phyloP scores from a whole-genome alignment of 1,140 invertebrate species.

The Drosophila pallidifrons region DNA sequence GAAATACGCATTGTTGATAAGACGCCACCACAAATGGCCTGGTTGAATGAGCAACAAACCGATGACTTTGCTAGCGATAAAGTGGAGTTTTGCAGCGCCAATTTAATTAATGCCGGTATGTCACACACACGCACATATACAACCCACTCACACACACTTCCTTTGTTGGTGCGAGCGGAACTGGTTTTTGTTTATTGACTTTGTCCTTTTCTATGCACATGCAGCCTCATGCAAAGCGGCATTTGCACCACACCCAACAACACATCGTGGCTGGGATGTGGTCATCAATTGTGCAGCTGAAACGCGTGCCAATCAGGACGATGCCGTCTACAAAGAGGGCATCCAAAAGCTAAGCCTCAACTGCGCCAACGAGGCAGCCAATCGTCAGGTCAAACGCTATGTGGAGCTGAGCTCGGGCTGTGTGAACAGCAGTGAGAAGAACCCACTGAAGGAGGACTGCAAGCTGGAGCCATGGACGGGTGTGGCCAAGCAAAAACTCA shows the following conservation, averaged over 20 bases:
- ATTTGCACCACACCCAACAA: constrained; percentile 87
- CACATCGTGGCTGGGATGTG: constrained; percentile 88
- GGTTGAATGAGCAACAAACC: constrained; percentile 91
- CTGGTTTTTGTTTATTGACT: constrained; percentile 48
- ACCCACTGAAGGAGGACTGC: constrained; percentile 91
- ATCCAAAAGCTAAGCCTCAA: constrained; percentile 93
- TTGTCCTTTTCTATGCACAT: constrained; percentile 52
- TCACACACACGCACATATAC: constrained; percentile 36
- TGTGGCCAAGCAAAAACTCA: constrained; percentile 92
- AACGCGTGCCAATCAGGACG: constrained; percentile 94
- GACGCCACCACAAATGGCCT: constrained; percentile 95
- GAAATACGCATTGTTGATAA: constrained; percentile 94
- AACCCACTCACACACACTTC: constrained; percentile 31
- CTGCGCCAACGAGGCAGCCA: constrained; percentile 92
- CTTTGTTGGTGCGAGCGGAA: constrained; percentile 33
- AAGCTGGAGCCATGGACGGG: constrained; percentile 93
- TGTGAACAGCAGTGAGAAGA: constrained; percentile 92
- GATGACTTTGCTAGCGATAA: constrained; percentile 89
- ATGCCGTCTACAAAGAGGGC: constrained; percentile 95
- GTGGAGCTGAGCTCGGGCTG: constrained; percentile 95
- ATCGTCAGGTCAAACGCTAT: constrained; percentile 89
- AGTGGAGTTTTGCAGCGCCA: constrained; percentile 96
- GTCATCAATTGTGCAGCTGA: constrained; percentile 96
- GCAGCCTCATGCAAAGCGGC: constrained; percentile 92
- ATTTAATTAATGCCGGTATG: constrained; percentile 95